phyloP scores from a whole-genome alignment of 2,113 vertebrate genomes.

The Meleagris gallopavo region DNA sequence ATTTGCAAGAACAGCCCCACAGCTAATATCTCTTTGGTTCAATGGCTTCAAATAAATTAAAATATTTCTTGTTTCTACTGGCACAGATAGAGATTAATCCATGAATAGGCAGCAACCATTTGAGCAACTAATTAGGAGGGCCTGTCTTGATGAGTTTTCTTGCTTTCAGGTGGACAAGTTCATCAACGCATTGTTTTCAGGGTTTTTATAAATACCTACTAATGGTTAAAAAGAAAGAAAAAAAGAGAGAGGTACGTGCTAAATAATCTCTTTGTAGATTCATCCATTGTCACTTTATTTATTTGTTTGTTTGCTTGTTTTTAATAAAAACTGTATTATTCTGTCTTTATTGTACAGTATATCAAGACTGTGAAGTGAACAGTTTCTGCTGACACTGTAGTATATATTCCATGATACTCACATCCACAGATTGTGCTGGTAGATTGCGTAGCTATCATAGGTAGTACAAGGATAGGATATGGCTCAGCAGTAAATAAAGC shows the following conservation, averaged over 20 bases:
- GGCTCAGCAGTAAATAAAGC: not conserved
- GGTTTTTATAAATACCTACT: not conserved
- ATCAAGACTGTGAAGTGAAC: not conserved
- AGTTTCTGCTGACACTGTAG: fast-evolving
- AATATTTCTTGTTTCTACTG: constrained; percentile 30
- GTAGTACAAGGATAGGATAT: not conserved
- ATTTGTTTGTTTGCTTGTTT: not conserved
- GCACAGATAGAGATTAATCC: not conserved
- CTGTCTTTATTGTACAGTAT: not conserved
- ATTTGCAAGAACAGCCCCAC: constrained; percentile 59
- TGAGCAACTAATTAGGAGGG: not conserved
- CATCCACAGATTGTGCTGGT: not conserved
- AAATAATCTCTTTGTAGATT: not conserved
- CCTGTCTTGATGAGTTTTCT: not conserved
- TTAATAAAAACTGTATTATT: not conserved
- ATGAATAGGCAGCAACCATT: not conserved
- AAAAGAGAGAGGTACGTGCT: not conserved
- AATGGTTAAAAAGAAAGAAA: not conserved
- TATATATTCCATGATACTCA: not conserved
- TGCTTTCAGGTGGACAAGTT: not conserved
- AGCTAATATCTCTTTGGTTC: constrained; percentile 46
- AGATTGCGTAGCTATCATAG: not conserved
- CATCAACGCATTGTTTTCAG: not conserved
- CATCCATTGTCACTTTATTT: not conserved
- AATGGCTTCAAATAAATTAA: constrained; percentile 42